A percentile compares a stretch with the other conserved stretches of the same genome.
phyloP scores from a whole-genome alignment of 2,888 invertebrate species.

The Callimorpha dominula region DNA sequence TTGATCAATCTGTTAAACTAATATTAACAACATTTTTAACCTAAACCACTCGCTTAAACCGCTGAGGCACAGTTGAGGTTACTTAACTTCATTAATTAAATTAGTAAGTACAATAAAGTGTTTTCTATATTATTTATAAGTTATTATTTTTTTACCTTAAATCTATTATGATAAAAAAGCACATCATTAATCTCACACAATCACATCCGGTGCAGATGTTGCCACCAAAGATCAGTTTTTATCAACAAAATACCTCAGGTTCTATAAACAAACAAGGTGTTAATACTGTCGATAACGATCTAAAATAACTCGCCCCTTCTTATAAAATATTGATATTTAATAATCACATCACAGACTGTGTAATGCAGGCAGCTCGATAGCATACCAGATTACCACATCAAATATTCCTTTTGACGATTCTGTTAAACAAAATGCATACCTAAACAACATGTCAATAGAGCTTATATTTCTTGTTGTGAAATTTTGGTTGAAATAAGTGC shows the following conservation, averaged over 20 bases:
- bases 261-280: conserved; percentile 84
- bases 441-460: conserved; percentile 33
- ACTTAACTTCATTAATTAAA: background rate
- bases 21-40: no score
- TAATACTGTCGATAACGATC: conserved; percentile 80
- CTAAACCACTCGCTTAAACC: no score
- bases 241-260: conserved; percentile 66
- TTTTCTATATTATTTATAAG: background rate
- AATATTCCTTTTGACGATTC: conserved; percentile 70
- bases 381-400: conserved; percentile 82
- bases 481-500: conserved; percentile 63
- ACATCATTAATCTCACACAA: conserved; percentile 70
- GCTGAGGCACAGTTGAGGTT: no score
- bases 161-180: conserved; percentile 29
- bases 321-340: conserved; percentile 85
- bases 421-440: conserved; percentile 42
- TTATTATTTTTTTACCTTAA: background rate
- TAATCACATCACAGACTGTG: conserved; percentile 78
- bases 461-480: conserved; percentile 34
- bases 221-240: conserved; percentile 61
- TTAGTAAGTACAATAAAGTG: background rate
- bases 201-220: conserved; percentile 76
- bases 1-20: no score
- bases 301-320: conserved; percentile 71
- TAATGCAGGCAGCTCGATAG: conserved; percentile 79